phyloP scores from a whole-genome alignment of 2,113 vertebrate species.

The Zosterops lateralis region DNA sequence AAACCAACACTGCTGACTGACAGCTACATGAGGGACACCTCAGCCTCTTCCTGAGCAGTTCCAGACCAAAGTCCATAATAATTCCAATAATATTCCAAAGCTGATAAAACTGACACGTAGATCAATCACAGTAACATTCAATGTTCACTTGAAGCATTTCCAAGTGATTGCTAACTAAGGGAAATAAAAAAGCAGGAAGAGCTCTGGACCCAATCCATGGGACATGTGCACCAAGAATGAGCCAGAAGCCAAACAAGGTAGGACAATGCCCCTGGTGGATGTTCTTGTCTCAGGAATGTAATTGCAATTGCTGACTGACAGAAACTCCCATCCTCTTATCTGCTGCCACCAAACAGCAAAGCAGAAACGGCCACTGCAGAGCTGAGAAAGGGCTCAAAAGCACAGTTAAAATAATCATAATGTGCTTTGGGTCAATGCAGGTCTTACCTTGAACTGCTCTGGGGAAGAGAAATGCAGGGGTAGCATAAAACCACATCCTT shows the following conservation, averaged over 20 bases:
- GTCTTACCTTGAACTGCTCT: neutral
- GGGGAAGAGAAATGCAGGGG: neutral
- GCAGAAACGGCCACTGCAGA: neutral
- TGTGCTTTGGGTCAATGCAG: neutral
- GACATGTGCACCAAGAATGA: accelerated
- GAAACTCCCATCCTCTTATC: neutral
- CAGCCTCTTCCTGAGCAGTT: neutral
- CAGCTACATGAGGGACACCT: neutral
- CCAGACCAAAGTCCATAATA: neutral
- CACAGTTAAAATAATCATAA: neutral
- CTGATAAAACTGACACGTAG: accelerated
- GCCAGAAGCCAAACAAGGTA: neutral
- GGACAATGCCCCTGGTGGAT: accelerated
- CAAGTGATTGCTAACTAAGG: neutral
- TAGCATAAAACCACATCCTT: accelerated
- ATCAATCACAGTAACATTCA: accelerated
- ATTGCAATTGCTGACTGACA: neutral
- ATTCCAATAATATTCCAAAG: neutral
- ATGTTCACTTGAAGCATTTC: accelerated
- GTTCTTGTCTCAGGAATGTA: neutral
- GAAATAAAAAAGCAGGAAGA: neutral
- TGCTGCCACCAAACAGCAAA: neutral
- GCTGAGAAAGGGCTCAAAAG: neutral
- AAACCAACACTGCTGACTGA: neutral
- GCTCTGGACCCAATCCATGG: neutral